Conservation (phyloP, 1,140 invertebrate genomes). For the Agrypnia vestita region DNA sequence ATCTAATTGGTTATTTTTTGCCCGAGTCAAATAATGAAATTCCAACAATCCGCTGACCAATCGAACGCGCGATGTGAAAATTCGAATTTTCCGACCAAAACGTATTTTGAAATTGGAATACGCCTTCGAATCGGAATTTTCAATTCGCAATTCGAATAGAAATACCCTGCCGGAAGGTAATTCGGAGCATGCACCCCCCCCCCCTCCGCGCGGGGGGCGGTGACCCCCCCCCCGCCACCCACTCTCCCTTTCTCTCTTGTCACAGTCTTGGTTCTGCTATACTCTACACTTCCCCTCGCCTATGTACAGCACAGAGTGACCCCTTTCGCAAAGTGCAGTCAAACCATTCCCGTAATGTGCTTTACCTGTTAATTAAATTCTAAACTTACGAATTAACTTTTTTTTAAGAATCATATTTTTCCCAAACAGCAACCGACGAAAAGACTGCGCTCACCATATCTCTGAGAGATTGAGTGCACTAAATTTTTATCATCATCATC, state of each 20-base stretch:
- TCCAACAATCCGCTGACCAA: conserved; percentile 21
- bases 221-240: conserved; percentile 26
- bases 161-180: conserved; percentile 55
- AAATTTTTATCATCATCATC: too few species aligned
- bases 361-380: neutral
- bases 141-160: conserved; percentile 59
- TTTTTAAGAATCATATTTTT: too few species aligned
- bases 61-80: conserved; percentile 24
- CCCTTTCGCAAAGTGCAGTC: conserved; percentile 54
- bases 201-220: conserved; percentile 14
- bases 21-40: neutral
- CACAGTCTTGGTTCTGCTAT: conserved; percentile 57
- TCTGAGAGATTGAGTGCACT: too few species aligned
- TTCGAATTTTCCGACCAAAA: conserved; percentile 38
- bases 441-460: too few species aligned
- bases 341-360: conserved; percentile 21
- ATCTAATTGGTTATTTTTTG: too few species aligned
- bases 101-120: conserved; percentile 56
- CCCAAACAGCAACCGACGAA: too few species aligned
- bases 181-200: conserved; percentile 45
- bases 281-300: conserved; percentile 42
- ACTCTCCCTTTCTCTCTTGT: conserved; percentile 54
- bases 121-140: conserved; percentile 58
- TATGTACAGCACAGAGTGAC: conserved; percentile 59
- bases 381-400: too few species aligned